These are phyloP conservation scores for Rhinopithecus roxellana DNA, from an alignment of 2,113 vertebrate genomes.

Conservation along the genomic window DNA sequence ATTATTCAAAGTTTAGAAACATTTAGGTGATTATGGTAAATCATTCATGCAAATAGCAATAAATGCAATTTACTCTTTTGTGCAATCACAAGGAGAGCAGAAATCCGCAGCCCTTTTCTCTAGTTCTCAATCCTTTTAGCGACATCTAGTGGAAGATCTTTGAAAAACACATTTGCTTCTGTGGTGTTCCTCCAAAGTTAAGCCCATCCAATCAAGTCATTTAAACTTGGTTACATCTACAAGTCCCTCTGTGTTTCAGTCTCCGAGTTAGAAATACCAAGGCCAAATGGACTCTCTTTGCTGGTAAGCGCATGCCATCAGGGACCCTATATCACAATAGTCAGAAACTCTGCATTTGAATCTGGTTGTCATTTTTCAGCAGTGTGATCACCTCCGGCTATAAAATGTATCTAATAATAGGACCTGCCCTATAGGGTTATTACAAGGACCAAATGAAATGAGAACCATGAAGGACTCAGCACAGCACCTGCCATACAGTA, in stretches of 20 bases:
- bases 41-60: slow-evolving; percentile 53
- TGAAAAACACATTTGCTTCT: background rate
- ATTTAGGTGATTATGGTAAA: slow-evolving; percentile 64
- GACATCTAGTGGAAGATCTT: slow-evolving; percentile 81
- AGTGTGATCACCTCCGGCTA: background rate
- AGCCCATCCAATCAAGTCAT: background rate
- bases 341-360: background rate
- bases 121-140: slow-evolving; percentile 70
- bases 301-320: background rate
- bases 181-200: background rate
- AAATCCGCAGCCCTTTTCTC: background rate
- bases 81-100: background rate
- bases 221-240: background rate
- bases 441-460: background rate
- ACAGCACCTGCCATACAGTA: background rate
- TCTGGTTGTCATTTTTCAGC: background rate
- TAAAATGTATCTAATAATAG: background rate
- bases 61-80: slow-evolving; percentile 47
- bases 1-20: slow-evolving; percentile 48
- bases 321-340: background rate
- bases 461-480: background rate
- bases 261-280: background rate
- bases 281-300: background rate
- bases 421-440: background rate
- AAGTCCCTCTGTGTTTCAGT: background rate